Evolutionary conservation across 1,140 invertebrate genomes (phyloP), one percentile per base, ranked within the genome.

Genomic region (Pogonomyrmex barbatus): DNA sequence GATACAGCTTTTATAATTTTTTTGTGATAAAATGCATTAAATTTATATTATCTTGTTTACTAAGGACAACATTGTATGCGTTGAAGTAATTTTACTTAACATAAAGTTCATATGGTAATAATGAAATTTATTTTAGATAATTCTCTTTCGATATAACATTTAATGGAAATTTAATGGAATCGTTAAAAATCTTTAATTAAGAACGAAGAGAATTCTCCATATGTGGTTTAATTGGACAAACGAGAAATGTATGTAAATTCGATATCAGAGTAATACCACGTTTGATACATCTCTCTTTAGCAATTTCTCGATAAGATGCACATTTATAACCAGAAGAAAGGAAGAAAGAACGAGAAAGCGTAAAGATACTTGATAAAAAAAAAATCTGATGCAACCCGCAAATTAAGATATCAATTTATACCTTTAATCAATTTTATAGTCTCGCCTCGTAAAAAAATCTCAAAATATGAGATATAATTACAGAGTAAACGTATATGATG

Each of bases 151-250:
- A 42, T 63, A n/a, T 65, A 42, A n/a, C 17, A 65, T 65, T 65
- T 65, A 42, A 65, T 42, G 62, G 17, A 65, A n/a, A 39, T 8
- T 75, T 75, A 24, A 24, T 24, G 24, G 24, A 24, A 75, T 42
- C 70, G 12, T 70, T 54, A 70, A 70, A 82, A 82, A 68, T 70
- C 65, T 30, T 82, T 68, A 82, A 82, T 82, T 70, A 82, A 17
- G 39, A 39, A 33, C 60, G 58, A 54, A 50, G 14, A 30, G 50
- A 58, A 42, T 58, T 70, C 14, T 39, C 52, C 42, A 60, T 30
- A 65, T 30, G 24, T 8, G 33, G 50, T 70, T 60, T 82, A 82
- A 82, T 70, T 82, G 78, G 78, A 70, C 36, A 3, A 68, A 70
- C 33, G 33, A 54, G 71, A 42, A 56, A 39, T 10, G 17, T 56